These are phyloP conservation scores for Tylochromis polylepis DNA, from an alignment of 2,113 vertebrate species.

Conservation along the genomic window DNA sequence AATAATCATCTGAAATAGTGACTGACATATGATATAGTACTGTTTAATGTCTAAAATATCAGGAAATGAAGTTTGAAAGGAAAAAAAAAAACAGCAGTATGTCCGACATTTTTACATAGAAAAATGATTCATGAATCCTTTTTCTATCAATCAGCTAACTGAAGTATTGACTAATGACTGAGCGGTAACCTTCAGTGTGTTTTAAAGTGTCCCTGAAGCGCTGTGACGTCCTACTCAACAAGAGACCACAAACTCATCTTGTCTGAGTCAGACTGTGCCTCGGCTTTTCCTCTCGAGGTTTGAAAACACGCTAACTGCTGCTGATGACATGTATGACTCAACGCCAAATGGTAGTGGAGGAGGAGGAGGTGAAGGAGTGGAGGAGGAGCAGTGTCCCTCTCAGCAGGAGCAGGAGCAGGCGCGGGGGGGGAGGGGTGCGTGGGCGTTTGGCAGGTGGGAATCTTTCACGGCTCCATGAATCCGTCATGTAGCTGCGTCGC, in stretches of 20 bases:
- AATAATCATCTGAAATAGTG: background rate
- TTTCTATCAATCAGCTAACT: background rate
- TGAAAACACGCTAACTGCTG: background rate
- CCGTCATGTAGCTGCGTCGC: background rate
- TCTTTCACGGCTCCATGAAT: background rate
- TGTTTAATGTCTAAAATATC: too few species aligned
- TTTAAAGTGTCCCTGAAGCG: background rate
- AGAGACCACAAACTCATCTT: background rate
- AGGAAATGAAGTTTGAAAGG: background rate
- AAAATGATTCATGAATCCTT: background rate
- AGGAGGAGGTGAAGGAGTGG: background rate
- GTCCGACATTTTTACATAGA: background rate
- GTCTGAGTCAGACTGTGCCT: background rate
- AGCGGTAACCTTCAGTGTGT: background rate
- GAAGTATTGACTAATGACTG: rapidly evolving
- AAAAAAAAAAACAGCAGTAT: background rate
- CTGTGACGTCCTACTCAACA: background rate
- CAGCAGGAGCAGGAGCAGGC: background rate
- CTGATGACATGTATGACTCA: conserved; percentile 23
- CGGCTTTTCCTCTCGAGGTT: background rate
- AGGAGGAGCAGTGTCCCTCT: background rate
- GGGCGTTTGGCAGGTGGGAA: background rate
- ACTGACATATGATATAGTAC: background rate
- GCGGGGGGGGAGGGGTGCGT: background rate
- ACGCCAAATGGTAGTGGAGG: background rate